A percentile compares a stretch with the other conserved stretches of the same genome.
These are phyloP conservation scores for Nephrotoma flavescens DNA, from an alignment of 2,888 invertebrate genomes.

Conservation along the genomic window DNA sequence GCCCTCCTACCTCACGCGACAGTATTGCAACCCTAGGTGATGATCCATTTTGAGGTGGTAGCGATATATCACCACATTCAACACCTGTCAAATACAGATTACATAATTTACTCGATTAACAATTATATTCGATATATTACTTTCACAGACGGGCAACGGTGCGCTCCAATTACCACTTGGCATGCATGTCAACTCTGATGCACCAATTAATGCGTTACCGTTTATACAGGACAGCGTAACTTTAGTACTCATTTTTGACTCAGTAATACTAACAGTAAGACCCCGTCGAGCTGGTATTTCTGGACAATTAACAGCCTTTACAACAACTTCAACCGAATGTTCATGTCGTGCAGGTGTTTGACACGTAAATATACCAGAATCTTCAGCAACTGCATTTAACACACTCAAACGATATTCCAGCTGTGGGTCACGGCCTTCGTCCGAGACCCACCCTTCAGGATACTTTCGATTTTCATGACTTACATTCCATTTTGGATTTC, in stretches of 20 bases:
- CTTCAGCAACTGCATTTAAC: constrained; percentile 63
- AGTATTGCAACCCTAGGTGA: constrained; percentile 56
- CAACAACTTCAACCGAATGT: constrained; percentile 66
- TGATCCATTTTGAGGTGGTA: constrained; percentile 37
- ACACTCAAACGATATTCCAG: constrained; percentile 71
- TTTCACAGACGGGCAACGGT: constrained; percentile 67
- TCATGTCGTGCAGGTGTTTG: constrained; percentile 70
- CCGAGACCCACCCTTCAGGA: constrained; percentile 70
- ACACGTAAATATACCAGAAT: constrained; percentile 73
- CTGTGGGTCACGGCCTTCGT: constrained; percentile 61
- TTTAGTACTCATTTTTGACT: constrained; percentile 58
- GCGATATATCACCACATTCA: constrained; percentile 63
- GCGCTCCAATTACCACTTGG: constrained; percentile 80
- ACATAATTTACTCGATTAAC: not conserved
- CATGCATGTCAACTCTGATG: constrained; percentile 56
- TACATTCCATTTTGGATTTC: constrained; percentile 72
- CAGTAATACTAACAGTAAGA: constrained; percentile 52
- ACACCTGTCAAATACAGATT: constrained; percentile 37
- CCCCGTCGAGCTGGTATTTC: constrained; percentile 58
- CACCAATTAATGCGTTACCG: constrained; percentile 66
- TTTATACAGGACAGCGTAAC: constrained; percentile 63
- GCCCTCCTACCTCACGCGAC: constrained; percentile 65
- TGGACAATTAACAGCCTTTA: constrained; percentile 68
- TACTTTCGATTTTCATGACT: constrained; percentile 53
- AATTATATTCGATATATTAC: constrained; percentile 26